Percentiles rank a stretch among this genome's conserved stretches.
Conservation (phyloP, 2,113 vertebrate species). For the Origma solitaria region DNA sequence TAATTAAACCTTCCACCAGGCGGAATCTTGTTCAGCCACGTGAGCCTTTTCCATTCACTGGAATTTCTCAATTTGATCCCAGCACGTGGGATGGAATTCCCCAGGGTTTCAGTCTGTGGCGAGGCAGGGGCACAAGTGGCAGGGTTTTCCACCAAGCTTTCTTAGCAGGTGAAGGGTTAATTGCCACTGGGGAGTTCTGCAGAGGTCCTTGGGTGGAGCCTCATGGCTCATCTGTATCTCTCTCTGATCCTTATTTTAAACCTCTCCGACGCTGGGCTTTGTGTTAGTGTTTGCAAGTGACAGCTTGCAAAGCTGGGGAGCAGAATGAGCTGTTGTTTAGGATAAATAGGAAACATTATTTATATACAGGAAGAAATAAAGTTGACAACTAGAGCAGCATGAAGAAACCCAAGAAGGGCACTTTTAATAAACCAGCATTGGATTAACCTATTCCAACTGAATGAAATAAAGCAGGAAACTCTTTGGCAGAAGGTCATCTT, state of each 20-base stretch:
- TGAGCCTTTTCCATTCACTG: neutral
- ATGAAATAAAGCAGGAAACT: neutral
- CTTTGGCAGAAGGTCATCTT: neutral
- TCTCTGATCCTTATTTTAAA: neutral
- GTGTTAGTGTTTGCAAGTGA: neutral
- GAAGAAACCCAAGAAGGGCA: neutral
- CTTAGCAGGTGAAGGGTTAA: neutral
- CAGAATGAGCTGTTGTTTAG: neutral
- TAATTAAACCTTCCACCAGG: neutral
- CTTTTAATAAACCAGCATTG: neutral
- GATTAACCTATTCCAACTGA: neutral
- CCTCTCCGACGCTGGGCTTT: neutral
- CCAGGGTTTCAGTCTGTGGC: neutral
- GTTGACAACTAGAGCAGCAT: neutral
- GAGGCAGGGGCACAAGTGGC: neutral
- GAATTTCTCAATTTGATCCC: neutral
- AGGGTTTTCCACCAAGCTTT: neutral
- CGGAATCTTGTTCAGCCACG: neutral
- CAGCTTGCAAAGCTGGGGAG: neutral
- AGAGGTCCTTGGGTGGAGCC: neutral
- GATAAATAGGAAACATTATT: slow-evolving; percentile 11
- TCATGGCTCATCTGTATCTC: neutral
- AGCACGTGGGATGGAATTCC: neutral
- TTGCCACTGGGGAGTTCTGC: neutral
- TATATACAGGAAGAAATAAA: neutral